Evolutionary conservation across 2,797 vertebrate genomes (phyloP), one percentile per base, ranked within the genome.

Genomic region (Sebastes nivosus): DNA sequence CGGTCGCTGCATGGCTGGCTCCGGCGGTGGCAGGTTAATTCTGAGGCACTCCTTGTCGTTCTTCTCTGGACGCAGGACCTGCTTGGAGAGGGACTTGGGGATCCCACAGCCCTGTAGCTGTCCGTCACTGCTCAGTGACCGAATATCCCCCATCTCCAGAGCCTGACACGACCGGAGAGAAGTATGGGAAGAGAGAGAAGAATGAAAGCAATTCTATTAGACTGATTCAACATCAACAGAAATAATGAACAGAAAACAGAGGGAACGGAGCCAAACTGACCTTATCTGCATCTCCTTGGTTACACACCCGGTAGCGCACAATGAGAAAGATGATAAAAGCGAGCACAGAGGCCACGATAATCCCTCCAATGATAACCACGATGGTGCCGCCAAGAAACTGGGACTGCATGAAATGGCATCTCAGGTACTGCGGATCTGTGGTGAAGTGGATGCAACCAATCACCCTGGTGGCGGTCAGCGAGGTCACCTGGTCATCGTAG

Each of bases 241-340:
- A 80, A 67, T 67, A 75, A 84, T 29, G 69, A 83, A 65, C 14
- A 79, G 46, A 61, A 75, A 6, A 79, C 75, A 79, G 46, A 79
- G 46, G 46, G 46, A 81, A 81, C 2, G 38, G 5, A 83, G 46
- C 64, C 73, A 72, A 64, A 77, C 92, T 87, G 24, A 94, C 95
- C 93, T 99, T 99, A 76, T 97, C 97, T 50, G 95, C 91, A 36
- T 97, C 98, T 0, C 97, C 97, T 79, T 96, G 97, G 94, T 98
- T 97, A 75, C 99, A 99, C 92, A 99, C 97, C 81, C 98, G 97
- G 94, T 99, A 99, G 82, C 99, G 97, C 92, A 99, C 98, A 94
- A 99, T 99, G 80, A 99, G 97, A 93, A 99, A 99, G 93, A 99
- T 99, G 95, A 99, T 99, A 93, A 99, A 99, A 82, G 99, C 98